Conservation (phyloP, 2,113 vertebrate species). For the Bettongia penicillata region DNA sequence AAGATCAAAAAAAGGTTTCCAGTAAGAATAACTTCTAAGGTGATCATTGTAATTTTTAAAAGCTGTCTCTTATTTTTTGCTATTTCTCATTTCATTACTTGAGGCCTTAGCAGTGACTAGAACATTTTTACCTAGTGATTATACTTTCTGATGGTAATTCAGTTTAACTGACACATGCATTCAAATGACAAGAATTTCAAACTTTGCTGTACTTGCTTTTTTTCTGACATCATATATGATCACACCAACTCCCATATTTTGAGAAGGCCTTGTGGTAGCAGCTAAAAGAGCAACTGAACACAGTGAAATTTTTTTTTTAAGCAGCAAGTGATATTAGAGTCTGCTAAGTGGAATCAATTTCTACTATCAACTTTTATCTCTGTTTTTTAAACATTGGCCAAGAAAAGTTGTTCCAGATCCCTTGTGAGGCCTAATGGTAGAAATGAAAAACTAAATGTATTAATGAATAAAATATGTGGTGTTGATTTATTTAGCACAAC, state of each 20-base stretch:
- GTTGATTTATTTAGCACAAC: constrained; percentile 57
- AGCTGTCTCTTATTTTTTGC: constrained; percentile 54
- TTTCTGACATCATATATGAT: not conserved
- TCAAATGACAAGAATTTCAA: constrained; percentile 52
- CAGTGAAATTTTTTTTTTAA: constrained; percentile 39
- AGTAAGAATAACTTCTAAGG: constrained; percentile 28
- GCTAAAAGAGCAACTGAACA: constrained; percentile 54
- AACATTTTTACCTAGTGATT: constrained; percentile 46
- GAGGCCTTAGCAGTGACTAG: constrained; percentile 18
- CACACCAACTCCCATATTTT: constrained; percentile 10
- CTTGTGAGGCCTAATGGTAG: constrained; percentile 20
- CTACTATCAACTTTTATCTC: constrained; percentile 53
- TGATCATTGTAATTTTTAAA: not conserved
- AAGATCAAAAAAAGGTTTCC: constrained; percentile 6
- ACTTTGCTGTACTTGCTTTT: constrained; percentile 10
- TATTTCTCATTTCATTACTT: constrained; percentile 62
- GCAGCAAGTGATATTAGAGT: constrained; percentile 32
- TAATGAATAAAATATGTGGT: constrained; percentile 28
- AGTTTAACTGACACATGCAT: constrained; percentile 35
- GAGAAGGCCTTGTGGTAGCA: constrained; percentile 39
- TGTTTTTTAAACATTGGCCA: constrained; percentile 48
- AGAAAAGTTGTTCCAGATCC: constrained; percentile 48
- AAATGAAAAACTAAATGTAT: constrained; percentile 32
- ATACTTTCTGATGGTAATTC: constrained; percentile 29
- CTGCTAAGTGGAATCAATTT: constrained; percentile 42